A percentile compares a stretch with the other conserved stretches of the same genome.
phyloP scores from a whole-genome alignment of 1,140 invertebrate genomes.

The Parasteatoda tepidariorum region DNA sequence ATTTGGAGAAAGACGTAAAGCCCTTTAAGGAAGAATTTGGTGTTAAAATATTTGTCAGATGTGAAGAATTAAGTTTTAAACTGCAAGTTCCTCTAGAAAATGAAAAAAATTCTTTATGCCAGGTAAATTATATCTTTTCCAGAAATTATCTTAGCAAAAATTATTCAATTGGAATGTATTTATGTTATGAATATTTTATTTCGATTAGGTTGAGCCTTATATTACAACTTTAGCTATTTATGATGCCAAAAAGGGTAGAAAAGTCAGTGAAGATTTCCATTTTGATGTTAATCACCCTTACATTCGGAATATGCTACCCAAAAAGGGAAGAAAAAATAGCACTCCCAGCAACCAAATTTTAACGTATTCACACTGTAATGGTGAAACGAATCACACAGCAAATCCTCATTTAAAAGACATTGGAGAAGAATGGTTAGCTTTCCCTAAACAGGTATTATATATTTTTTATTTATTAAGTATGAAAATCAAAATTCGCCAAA shows the following conservation, averaged over 20 bases:
- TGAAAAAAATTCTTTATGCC: slow-evolving; percentile 80
- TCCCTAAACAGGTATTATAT: slow-evolving; percentile 72
- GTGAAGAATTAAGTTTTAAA: slow-evolving; percentile 83
- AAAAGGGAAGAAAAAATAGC: slow-evolving; percentile 63
- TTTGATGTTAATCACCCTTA: slow-evolving; percentile 85
- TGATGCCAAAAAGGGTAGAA: slow-evolving; percentile 85
- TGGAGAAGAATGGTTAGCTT: slow-evolving; percentile 76
- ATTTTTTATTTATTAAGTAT: background rate
- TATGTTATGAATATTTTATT: background rate
- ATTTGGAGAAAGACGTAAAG: slow-evolving; percentile 70
- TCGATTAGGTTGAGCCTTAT: slow-evolving; percentile 84
- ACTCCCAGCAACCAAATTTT: slow-evolving; percentile 53
- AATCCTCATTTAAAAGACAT: slow-evolving; percentile 71
- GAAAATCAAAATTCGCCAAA: slow-evolving; percentile 2
- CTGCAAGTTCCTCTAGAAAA: slow-evolving; percentile 83
- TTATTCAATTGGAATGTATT: no score
- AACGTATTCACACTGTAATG: slow-evolving; percentile 67
- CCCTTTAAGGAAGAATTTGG: slow-evolving; percentile 87
- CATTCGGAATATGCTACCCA: slow-evolving; percentile 74
- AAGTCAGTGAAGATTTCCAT: slow-evolving; percentile 93
- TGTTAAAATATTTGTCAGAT: slow-evolving; percentile 83
- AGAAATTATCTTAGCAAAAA: background rate
- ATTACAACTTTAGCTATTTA: slow-evolving; percentile 87
- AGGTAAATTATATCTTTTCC: slow-evolving; percentile 71
- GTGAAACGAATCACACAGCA: slow-evolving; percentile 63